Base-by-base conservation (phyloP, 2,888 invertebrate species). In the Diadromus collaris region DNA sequence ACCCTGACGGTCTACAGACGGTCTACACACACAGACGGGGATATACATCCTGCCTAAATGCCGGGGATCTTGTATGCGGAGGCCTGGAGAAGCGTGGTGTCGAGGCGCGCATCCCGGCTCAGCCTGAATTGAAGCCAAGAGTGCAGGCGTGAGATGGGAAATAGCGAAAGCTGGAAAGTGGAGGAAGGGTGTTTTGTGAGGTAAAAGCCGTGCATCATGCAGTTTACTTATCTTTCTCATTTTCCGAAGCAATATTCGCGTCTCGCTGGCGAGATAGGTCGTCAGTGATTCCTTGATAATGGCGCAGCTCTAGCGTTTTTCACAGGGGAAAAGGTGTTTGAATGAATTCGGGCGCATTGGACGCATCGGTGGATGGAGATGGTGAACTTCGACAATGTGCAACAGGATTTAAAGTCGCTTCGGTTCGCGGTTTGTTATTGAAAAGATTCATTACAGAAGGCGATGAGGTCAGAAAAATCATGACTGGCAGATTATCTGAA, bases 51-150 rank as follows among this genome's bases (percentile, higher is more conserved):
- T 69, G 51, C 29, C 21, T 44, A 60, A 60, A 61, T 13, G 63
- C 56, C 27, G 5, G 16, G 4, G n/a, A 34, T 27, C 32, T 46
- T 38, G 16, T 29, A 41, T 10, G 41, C 48, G 63, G 13, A 27
- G 44, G 24, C 46, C 67, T 46, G 48, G 41, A 41, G 67, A 67
- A 67, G 65, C 41, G 44, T 58, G 29, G 61, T 71, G 6, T 60
- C 46, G 46, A 54, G 9, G 56, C 56, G 56, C 61, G 29, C 24
- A 38, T 76, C 63, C 51, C 68, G 48, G 56, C 38, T 58, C 29
- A 32, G 61, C 21, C 63, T 48, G 63, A 75, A 75, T 67, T 67
- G 61, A 61, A 69, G 27, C 63, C 41, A 58, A 60, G 27, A 56
- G 19, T 48, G 44, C 29, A 67, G 6, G 6, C 51, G 24, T 51